These are phyloP conservation scores for Asobara japonica DNA, from an alignment of 1,140 invertebrate species.

Conservation along the genomic window DNA sequence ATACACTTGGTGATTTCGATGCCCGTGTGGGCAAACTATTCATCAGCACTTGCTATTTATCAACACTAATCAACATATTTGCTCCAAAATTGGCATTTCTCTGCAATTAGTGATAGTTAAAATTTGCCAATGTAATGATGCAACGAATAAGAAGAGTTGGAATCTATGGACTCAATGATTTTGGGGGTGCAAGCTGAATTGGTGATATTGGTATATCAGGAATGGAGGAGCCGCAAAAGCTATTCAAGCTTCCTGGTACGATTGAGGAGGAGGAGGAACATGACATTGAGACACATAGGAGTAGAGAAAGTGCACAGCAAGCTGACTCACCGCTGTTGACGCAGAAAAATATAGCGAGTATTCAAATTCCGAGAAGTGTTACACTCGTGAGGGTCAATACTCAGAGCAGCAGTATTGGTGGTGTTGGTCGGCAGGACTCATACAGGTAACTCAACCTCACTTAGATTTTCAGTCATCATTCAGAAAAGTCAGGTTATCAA, in stretches of 20 bases:
- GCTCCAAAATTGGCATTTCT: background rate
- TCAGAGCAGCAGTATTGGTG: conserved; percentile 57
- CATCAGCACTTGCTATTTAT: background rate
- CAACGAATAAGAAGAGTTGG: conserved; percentile 20
- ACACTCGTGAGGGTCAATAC: conserved; percentile 56
- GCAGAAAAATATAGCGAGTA: conserved; percentile 32
- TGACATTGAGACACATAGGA: conserved; percentile 29
- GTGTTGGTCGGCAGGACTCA: conserved; percentile 24
- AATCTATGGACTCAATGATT: conserved; percentile 12
- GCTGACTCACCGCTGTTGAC: conserved; percentile 52
- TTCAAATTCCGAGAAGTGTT: conserved; percentile 47
- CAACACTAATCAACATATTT: too few species aligned
- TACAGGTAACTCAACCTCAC: conserved; percentile 10
- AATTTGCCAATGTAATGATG: conserved; percentile 1
- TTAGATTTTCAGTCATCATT: background rate
- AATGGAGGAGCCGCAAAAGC: conserved; percentile 55
- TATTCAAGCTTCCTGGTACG: conserved; percentile 59
- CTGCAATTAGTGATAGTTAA: background rate
- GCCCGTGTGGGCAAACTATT: background rate
- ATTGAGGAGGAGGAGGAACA: conserved; percentile 60
- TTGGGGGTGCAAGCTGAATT: conserved; percentile 30
- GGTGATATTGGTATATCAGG: background rate
- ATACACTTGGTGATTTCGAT: conserved; percentile 16
- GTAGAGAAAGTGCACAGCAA: conserved; percentile 39
- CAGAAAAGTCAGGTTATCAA: too few species aligned